Base-by-base conservation (phyloP, 2,888 invertebrate species). In the Sinodicranocentrus sp. region DNA sequence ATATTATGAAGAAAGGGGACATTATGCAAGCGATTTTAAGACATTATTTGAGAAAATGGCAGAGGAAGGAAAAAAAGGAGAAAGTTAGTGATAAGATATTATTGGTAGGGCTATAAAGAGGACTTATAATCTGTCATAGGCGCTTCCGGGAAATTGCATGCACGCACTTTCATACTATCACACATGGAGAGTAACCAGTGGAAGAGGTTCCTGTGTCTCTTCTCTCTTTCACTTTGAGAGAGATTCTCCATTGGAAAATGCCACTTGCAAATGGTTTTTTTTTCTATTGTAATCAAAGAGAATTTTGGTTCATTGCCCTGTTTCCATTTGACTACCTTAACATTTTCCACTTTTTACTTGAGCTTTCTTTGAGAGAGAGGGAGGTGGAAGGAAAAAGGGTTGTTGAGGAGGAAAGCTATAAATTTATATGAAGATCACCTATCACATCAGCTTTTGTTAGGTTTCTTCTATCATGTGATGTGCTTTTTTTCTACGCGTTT, bases 41-140 rank as follows among this genome's bases (percentile, higher is more conserved):
- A 63, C 44, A 63, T 75, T 75, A 63, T 63, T 59, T 44, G 10
- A 23, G 63, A 63, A 73, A 54, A 76, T 76, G 75, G 54, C 75
- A 67, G 61, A 33, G 71, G 39, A 44, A 76, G 43, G 39, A 76
- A n/a, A 71, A 71, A 44, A 76, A 33, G 39, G 65, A n/a, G 54
- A 71, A 57, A 57, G 23, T 21, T 23, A 15, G 57, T 23, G 57
- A 57, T 57, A 57, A 23, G 8, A 57, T 63, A n/a, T 17, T 52
- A 52, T 52, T 10, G 26, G 10, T 13, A 6, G 63, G 10, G 63
- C 63, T 28, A 63, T 33, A 63, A 63, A 63, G 59, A 33, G 28
- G 19, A 28, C 25, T 52, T 52, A 17, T 67, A 43, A 43, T 67
- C 43, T 10, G 2, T 13, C 2, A 17, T 52, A 52, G 3, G 52